A percentile compares a stretch with the other conserved stretches of the same genome.
Conservation (phyloP, 2,888 invertebrate species). For the Pammene fasciana region DNA sequence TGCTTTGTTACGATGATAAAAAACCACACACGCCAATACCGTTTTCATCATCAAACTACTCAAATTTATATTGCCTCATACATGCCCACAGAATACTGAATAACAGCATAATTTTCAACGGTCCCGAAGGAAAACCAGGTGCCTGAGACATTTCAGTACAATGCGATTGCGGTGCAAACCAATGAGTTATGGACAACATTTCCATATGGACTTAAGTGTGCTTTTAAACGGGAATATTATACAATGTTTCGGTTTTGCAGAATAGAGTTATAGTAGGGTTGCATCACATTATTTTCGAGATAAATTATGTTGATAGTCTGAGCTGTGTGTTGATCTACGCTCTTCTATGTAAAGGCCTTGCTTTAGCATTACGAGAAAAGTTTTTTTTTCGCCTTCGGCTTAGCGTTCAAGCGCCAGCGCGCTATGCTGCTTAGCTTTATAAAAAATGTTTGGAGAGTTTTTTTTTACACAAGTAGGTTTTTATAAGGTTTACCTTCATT, state of each 20-base stretch:
- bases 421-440: too few relatives aligned
- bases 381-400: too few relatives aligned
- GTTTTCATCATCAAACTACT: background rate
- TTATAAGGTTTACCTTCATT: too few relatives aligned
- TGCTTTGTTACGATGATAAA: background rate
- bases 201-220: constrained; percentile 12
- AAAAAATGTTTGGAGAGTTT: too few relatives aligned
- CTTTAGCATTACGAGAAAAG: too few relatives aligned
- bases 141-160: constrained; percentile 36
- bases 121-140: constrained; percentile 24
- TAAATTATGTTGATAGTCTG: constrained; percentile 37
- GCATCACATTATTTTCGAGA: constrained; percentile 35
- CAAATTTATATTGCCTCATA: background rate
- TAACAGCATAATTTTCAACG: constrained; percentile 31
- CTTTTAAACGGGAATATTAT: constrained; percentile 19
- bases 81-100: constrained; percentile 26
- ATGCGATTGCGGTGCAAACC: constrained; percentile 30
- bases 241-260: background rate
- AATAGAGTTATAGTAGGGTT: constrained; percentile 16
- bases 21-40: background rate
- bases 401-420: too few relatives aligned
- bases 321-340: constrained; percentile 16
- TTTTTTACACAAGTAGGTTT: too few relatives aligned
- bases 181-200: constrained; percentile 20
- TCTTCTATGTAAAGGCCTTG: background rate